Base-by-base conservation (phyloP, 2,113 vertebrate genomes). In the Amia ocellicauda region DNA sequence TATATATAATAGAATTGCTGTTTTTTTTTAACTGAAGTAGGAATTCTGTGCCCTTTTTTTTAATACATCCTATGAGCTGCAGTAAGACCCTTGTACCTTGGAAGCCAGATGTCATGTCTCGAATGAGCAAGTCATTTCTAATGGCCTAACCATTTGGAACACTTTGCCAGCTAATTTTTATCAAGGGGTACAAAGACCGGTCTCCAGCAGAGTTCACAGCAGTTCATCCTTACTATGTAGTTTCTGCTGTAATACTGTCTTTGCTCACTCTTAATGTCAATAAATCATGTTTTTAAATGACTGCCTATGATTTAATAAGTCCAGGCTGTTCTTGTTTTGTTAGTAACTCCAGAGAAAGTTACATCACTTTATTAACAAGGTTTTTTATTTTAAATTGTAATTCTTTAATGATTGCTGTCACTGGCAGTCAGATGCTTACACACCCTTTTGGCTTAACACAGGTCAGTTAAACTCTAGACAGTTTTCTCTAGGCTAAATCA, bases 71-170 rank as follows among this genome's bases (percentile, higher is more conserved):
- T 36, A 11, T 7, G 31, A 7, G 14, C 29, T 63, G 67, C 14
- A 67, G 53, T 20, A 14, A 24, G 53, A 72, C 45, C 52, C 58
- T 47, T 19, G 43, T 28, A 41, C 29, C 49, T 22, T 22, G 23
- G 52, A 73, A 66, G 67, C 63, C 64, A 60, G 29, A 20, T 61
- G 23, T 22, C 67, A 63, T 5, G 55, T 13, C 41, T 13, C 55
- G 60, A 67, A 63, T 27, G 22, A 64, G 47, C 13, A 43, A 11
- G 40, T 29, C 19, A n/a, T 63, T 16, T 43, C 52, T 63, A 7
- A 24, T 7, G 19, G 7, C 22, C 28, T 17, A 17, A 23, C 11
- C 31, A 36, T 36, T 36, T 36, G 31, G 31, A 36, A 36, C 31
- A 36, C 31, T 36, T 36, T 7, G 31, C 4, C 54, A 29, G 41